phyloP scores from a whole-genome alignment of 2,797 vertebrate genomes.

The Linurgus olivaceus region DNA sequence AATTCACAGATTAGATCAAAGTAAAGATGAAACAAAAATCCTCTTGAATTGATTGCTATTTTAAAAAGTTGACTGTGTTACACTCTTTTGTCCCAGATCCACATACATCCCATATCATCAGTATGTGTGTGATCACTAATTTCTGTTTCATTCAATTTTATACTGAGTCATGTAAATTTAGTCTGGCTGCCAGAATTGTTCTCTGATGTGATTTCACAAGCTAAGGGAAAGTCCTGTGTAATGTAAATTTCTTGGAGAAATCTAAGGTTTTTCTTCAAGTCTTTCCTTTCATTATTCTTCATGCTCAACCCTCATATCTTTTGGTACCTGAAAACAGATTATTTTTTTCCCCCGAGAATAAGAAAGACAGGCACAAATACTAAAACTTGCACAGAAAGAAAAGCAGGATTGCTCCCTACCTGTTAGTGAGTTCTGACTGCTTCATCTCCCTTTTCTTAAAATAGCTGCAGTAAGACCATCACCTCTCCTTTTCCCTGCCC shows the following conservation, averaged over 20 bases:
- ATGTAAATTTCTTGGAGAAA: background rate
- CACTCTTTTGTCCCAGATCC: background rate
- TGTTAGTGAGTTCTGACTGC: background rate
- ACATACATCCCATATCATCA: accelerated
- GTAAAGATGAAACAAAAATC: background rate
- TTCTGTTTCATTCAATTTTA: background rate
- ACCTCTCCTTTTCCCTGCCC: background rate
- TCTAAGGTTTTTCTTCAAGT: background rate
- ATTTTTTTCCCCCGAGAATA: background rate
- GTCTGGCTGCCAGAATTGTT: background rate
- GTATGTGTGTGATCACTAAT: background rate
- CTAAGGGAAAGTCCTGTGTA: background rate
- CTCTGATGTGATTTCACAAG: background rate
- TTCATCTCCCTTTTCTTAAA: background rate
- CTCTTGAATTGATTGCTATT: background rate
- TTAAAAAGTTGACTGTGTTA: background rate
- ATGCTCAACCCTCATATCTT: background rate
- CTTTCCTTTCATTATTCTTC: background rate
- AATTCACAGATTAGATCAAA: background rate
- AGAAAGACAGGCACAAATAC: background rate
- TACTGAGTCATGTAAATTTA: background rate
- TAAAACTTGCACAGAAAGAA: background rate
- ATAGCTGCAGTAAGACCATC: background rate
- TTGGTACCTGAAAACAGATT: background rate
- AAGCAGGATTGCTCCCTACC: background rate